These are phyloP conservation scores for Pseudomyrmex dendroicus DNA, from an alignment of 1,140 invertebrate species.

Conservation along the genomic window DNA sequence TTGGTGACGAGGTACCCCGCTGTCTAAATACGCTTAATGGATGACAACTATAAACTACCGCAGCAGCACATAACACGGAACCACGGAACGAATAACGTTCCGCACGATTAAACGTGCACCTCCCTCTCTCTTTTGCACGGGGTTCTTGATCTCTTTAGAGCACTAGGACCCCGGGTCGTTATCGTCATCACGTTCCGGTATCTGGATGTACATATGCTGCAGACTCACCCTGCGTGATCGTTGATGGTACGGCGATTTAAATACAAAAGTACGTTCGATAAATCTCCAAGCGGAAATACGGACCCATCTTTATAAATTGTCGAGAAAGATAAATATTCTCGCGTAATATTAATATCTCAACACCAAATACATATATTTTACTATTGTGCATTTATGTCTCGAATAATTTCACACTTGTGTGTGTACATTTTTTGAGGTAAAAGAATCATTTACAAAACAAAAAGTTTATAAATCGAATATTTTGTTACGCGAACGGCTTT, in stretches of 20 bases:
- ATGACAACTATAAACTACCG: conserved; percentile 79
- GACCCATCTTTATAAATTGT: not conserved
- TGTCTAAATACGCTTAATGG: conserved; percentile 75
- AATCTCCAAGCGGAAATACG: conserved; percentile 6
- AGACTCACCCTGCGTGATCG: conserved; percentile 36
- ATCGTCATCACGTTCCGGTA: conserved; percentile 50
- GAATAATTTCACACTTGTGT: too few species aligned
- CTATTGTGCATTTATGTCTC: not conserved
- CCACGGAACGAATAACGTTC: conserved; percentile 74
- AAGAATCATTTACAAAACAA: not conserved
- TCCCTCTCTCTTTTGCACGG: not conserved
- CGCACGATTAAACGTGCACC: conserved; percentile 73
- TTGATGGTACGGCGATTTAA: conserved; percentile 25
- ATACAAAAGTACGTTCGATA: conserved; percentile 33
- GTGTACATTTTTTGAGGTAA: not conserved
- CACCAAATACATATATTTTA: not conserved
- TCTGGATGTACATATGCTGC: conserved; percentile 10
- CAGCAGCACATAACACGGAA: conserved; percentile 73
- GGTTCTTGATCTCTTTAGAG: conserved; percentile 30
- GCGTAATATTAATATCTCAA: not conserved
- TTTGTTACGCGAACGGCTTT: not conserved
- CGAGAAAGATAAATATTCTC: not conserved
- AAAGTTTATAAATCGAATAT: too few species aligned
- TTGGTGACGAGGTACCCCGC: conserved; percentile 65
- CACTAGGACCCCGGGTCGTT: conserved; percentile 18